These are phyloP conservation scores for Epizoanthus fatuus DNA, from an alignment of 92 coral and sea anemone genomes.

Conservation along the genomic window DNA sequence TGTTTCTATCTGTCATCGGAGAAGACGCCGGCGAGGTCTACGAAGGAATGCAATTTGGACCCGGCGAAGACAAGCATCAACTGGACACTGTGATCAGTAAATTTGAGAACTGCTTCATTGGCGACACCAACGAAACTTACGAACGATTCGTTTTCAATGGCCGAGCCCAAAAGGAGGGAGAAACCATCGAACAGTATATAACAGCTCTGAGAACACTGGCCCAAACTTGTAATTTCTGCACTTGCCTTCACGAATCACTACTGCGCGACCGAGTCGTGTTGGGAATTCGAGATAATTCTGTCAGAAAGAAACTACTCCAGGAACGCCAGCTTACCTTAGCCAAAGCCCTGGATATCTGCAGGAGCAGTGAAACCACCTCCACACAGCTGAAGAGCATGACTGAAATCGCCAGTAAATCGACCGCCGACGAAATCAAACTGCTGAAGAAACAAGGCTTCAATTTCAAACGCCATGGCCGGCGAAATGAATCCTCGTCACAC, in stretches of 20 bases:
- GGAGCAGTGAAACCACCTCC: not conserved
- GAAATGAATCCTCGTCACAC: constrained; percentile 5
- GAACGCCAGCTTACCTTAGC: constrained; percentile 22
- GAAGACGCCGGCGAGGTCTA: constrained; percentile 47
- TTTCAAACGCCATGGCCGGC: not conserved
- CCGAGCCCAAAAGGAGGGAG: constrained; percentile 38
- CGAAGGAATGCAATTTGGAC: constrained; percentile 45
- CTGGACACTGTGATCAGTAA: constrained; percentile 35
- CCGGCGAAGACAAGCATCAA: constrained; percentile 29
- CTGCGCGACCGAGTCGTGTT: constrained; percentile 49
- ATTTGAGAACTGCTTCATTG: constrained; percentile 42
- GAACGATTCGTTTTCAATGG: constrained; percentile 50
- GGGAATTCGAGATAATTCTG: constrained; percentile 34
- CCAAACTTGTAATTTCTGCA: constrained; percentile 57
- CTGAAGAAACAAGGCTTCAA: not conserved
- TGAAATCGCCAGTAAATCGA: not conserved
- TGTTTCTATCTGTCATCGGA: constrained; percentile 47
- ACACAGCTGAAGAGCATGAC: not conserved
- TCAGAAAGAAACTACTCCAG: constrained; percentile 32
- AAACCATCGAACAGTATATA: constrained; percentile 42
- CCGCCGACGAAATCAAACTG: too few species aligned
- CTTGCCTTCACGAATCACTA: constrained; percentile 50
- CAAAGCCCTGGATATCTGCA: not conserved
- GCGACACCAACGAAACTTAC: constrained; percentile 52
- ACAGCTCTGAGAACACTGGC: constrained; percentile 47